Percentiles rank a stretch among this genome's conserved stretches.
Conservation (phyloP, 2,113 vertebrate genomes). For the Anas platyrhynchos region DNA sequence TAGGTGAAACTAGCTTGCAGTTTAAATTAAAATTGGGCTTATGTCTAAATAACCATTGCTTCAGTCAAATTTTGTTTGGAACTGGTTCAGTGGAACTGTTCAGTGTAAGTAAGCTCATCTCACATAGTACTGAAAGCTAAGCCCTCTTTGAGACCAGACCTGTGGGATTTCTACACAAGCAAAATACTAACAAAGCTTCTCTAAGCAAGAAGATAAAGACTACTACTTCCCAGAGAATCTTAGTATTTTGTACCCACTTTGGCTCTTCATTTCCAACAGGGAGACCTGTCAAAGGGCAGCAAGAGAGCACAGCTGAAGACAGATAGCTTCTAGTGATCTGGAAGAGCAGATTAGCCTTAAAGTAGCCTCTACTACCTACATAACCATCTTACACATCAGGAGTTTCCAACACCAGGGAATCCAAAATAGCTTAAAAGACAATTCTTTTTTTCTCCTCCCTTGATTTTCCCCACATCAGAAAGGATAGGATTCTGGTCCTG, state of each 20-base stretch:
- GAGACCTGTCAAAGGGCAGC: neutral
- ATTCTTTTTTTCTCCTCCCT: neutral
- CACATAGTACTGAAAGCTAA: neutral
- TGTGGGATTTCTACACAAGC: neutral
- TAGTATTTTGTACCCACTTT: neutral
- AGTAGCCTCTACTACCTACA: neutral
- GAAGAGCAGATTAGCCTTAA: neutral
- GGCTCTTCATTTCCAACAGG: neutral
- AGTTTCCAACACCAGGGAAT: neutral
- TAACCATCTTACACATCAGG: neutral
- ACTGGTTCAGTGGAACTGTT: neutral
- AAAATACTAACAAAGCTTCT: neutral
- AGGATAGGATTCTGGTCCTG: neutral
- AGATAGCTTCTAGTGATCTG: neutral
- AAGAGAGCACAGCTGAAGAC: neutral
- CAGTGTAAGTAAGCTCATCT: neutral
- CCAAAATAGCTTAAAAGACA: neutral
- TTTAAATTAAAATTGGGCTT: neutral
- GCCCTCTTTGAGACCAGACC: neutral
- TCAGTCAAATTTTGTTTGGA: neutral
- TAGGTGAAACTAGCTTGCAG: conserved; percentile 11
- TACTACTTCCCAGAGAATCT: neutral
- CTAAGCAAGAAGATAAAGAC: neutral
- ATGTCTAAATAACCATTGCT: neutral
- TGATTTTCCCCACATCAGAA: neutral